Conservation (phyloP, 1,140 invertebrate genomes). For the Sarcophaga peregrina region DNA sequence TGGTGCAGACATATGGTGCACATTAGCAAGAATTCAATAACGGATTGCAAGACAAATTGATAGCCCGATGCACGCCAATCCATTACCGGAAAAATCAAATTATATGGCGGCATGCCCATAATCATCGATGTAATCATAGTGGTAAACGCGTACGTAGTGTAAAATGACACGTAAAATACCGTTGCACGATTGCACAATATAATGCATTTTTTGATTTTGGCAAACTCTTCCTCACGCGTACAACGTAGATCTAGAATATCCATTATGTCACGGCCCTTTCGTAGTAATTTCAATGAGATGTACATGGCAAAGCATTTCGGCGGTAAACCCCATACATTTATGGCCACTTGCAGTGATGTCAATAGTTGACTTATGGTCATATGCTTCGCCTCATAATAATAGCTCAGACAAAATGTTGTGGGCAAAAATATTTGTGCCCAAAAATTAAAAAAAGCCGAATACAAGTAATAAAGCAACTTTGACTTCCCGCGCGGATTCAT, state of each 20-base stretch:
- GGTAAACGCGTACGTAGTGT: constrained; percentile 39
- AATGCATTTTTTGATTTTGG: neutral
- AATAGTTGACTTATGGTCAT: neutral
- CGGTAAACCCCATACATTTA: neutral
- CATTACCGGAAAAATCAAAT: constrained; percentile 49
- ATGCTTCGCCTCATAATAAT: neutral
- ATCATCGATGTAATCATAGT: constrained; percentile 11
- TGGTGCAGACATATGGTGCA: constrained; percentile 36
- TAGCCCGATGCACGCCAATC: constrained; percentile 47
- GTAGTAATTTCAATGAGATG: neutral
- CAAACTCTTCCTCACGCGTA: constrained; percentile 38
- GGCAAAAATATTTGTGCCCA: neutral
- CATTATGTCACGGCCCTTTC: neutral
- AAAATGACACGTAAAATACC: constrained; percentile 48
- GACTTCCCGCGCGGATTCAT: neutral
- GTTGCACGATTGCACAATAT: constrained; percentile 42
- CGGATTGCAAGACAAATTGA: constrained; percentile 48
- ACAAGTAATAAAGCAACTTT: neutral
- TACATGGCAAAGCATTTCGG: neutral
- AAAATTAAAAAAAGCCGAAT: neutral
- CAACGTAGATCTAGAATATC: constrained; percentile 48
- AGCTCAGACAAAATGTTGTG: neutral
- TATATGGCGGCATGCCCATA: constrained; percentile 49
- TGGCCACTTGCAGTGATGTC: neutral
- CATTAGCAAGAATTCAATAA: constrained; percentile 52